Evolutionary conservation across 1,140 invertebrate species (phyloP).

Genomic region (Melanaphis sacchari): DNA sequence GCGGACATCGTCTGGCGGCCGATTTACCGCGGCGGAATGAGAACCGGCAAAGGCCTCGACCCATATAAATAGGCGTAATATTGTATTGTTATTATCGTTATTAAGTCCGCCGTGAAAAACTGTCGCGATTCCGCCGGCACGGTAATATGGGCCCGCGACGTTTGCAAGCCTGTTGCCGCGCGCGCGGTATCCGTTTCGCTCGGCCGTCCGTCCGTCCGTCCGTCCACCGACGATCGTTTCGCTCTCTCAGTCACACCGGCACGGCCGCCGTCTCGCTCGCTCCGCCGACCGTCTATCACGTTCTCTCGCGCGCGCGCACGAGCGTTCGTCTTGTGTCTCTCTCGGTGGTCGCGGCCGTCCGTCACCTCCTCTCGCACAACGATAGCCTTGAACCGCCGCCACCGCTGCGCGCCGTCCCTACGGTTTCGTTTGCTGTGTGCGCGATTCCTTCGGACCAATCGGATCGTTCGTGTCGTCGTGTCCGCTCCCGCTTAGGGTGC

Average conservation of each 20-base stretch:
- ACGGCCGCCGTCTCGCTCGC: background rate
- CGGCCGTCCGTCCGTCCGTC: background rate
- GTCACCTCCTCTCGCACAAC: background rate
- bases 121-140: background rate
- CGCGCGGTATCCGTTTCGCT: constrained; percentile 19
- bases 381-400: constrained; percentile 45
- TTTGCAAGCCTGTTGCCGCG: constrained; percentile 30
- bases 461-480: constrained; percentile 42
- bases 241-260: background rate
- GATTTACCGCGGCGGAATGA: background rate
- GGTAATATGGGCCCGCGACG: constrained; percentile 38
- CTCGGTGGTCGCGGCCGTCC: background rate
- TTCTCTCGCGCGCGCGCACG: background rate
- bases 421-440: constrained; percentile 31
- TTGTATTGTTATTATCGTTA: background rate
- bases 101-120: background rate
- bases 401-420: constrained; percentile 38
- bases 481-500: constrained; percentile 41
- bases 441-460: constrained; percentile 48
- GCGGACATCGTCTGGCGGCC: background rate
- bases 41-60: constrained; percentile 30
- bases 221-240: background rate
- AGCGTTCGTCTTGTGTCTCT: background rate
- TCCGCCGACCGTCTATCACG: background rate
- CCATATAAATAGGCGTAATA: background rate